Evolutionary conservation across 2,888 invertebrate genomes (phyloP).

Genomic region (Limulus polyphemus): DNA sequence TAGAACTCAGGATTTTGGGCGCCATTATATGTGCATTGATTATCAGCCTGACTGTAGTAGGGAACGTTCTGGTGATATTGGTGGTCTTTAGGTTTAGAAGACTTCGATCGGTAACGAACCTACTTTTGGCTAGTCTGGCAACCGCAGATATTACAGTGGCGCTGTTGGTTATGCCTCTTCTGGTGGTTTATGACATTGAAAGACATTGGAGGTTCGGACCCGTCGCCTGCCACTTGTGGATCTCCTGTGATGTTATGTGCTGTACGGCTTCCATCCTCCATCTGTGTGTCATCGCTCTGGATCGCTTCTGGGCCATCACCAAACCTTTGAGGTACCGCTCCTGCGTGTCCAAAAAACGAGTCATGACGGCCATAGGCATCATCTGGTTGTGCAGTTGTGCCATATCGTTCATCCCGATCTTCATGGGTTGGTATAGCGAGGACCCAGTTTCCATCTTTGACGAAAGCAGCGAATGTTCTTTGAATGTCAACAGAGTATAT

Average conservation of each 20-base stretch:
- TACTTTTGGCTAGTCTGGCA: conserved; percentile 32
- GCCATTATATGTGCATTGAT: conserved; percentile 30
- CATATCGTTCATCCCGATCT: conserved; percentile 35
- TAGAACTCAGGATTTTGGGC: conserved; percentile 25
- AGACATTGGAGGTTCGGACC: conserved; percentile 32
- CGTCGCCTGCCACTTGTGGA: conserved; percentile 34
- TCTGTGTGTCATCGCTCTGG: conserved; percentile 39
- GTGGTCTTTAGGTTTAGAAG: conserved; percentile 31
- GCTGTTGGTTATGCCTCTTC: conserved; percentile 34
- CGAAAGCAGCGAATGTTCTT: conserved; percentile 13
- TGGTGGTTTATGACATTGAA: conserved; percentile 38
- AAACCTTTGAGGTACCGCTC: conserved; percentile 31
- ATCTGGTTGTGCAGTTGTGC: conserved; percentile 33
- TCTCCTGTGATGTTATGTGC: conserved; percentile 36
- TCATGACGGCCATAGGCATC: conserved; percentile 30
- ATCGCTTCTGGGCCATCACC: conserved; percentile 35
- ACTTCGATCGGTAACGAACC: conserved; percentile 33
- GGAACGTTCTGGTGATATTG: conserved; percentile 33
- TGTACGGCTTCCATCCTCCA: conserved; percentile 36
- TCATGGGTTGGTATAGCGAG: conserved; percentile 33
- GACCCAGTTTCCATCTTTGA: conserved; percentile 27
- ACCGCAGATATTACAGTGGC: conserved; percentile 35
- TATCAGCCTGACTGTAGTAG: conserved; percentile 27
- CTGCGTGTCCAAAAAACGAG: conserved; percentile 26
- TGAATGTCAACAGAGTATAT: conserved; percentile 31